Conservation (phyloP, 2,797 vertebrate genomes). For the Oryzias sinensis region DNA sequence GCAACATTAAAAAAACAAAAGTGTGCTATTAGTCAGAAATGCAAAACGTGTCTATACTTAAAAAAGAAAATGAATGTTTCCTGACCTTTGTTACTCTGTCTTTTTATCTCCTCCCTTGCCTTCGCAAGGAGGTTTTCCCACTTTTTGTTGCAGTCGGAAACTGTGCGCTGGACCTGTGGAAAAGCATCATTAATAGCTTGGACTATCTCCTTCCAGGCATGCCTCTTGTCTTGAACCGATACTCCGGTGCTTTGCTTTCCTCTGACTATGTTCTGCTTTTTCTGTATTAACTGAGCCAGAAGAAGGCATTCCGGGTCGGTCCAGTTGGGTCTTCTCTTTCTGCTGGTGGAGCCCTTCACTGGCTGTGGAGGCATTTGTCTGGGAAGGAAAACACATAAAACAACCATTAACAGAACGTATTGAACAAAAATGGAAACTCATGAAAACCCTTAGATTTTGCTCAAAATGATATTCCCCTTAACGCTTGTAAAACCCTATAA, state of each 20-base stretch:
- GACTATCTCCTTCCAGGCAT: slow-evolving; percentile 59
- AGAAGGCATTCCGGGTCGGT: slow-evolving; percentile 63
- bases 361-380: slow-evolving; percentile 36
- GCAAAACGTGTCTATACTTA: not conserved
- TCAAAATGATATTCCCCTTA: slow-evolving; percentile 10
- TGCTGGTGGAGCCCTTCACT: slow-evolving; percentile 42
- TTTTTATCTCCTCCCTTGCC: slow-evolving; percentile 58
- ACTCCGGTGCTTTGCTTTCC: slow-evolving; percentile 52
- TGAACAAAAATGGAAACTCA: not conserved
- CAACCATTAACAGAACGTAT: not conserved
- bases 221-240: slow-evolving; percentile 52
- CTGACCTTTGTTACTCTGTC: slow-evolving; percentile 49
- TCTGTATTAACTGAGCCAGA: slow-evolving; percentile 55
- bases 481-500: slow-evolving; percentile 24
- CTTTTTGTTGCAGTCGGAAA: slow-evolving; percentile 66
- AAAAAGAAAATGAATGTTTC: not conserved
- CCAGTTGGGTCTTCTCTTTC: slow-evolving; percentile 63
- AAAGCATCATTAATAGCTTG: slow-evolving; percentile 55
- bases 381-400: not conserved
- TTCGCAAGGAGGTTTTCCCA: slow-evolving; percentile 68
- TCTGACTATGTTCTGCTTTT: slow-evolving; percentile 51
- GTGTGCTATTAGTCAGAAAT: not conserved
- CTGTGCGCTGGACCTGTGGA: slow-evolving; percentile 52
- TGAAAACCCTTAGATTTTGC: not conserved
- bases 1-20: slow-evolving; percentile 5